Conservation (phyloP, 1,140 invertebrate species). For the Archivesica marissinica region DNA sequence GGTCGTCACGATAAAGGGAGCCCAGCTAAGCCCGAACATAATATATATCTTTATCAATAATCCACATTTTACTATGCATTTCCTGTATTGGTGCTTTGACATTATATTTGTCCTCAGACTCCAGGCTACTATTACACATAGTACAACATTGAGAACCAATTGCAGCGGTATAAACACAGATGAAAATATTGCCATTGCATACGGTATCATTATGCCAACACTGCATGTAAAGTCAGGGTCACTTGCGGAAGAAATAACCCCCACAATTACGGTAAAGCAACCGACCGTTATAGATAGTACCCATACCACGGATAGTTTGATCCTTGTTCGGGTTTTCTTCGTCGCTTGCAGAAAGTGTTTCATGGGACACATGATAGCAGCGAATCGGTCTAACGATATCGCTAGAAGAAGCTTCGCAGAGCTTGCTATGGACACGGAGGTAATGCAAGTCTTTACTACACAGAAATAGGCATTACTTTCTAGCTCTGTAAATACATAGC, state of each 20-base stretch:
- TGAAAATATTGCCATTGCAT: neutral
- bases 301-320: neutral
- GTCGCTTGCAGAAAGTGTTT: neutral
- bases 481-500: neutral
- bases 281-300: neutral
- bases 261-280: neutral
- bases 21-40: conserved; percentile 18
- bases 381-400: conserved; percentile 38
- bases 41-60: conserved; percentile 19
- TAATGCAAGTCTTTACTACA: neutral
- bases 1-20: neutral
- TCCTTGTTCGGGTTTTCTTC: neutral
- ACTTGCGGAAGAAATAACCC: neutral
- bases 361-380: conserved; percentile 44
- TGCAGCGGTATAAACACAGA: neutral
- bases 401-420: neutral
- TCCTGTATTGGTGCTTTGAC: neutral
- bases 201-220: neutral
- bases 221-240: neutral
- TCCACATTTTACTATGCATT: neutral
- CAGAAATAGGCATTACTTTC: neutral
- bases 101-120: neutral
- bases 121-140: neutral
- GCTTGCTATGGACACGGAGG: neutral
- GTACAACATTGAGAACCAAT: neutral